phyloP scores from a whole-genome alignment of 2,113 vertebrate species.

The Sinocyclocheilus maitianheensis region DNA sequence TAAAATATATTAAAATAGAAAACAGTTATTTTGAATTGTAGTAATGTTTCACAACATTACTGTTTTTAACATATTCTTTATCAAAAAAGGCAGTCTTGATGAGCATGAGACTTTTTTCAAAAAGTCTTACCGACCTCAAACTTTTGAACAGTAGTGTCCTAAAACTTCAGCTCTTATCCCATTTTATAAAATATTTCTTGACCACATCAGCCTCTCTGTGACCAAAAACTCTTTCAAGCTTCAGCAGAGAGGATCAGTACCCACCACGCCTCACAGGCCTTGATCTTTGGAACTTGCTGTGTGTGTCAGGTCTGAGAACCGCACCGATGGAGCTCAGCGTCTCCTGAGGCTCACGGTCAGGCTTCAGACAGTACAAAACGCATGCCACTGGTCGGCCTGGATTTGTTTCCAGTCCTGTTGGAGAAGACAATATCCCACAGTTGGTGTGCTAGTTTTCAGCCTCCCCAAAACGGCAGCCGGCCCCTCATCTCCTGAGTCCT shows the following conservation, averaged over 20 bases:
- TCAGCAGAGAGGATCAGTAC: not conserved
- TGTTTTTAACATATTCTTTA: no score
- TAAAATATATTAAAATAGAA: no score
- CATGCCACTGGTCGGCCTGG: not conserved
- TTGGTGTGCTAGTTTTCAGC: not conserved
- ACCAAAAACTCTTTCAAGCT: not conserved
- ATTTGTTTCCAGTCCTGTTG: not conserved
- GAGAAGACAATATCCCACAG: not conserved
- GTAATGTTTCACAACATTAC: no score
- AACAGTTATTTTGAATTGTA: no score
- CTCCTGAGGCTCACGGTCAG: conserved; percentile 10
- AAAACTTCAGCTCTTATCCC: not conserved
- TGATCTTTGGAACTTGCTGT: conserved; percentile 16
- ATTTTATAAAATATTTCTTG: not conserved
- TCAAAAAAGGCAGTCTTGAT: no score
- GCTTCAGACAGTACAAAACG: not conserved
- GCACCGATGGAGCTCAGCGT: not conserved
- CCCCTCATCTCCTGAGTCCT: conserved; percentile 9
- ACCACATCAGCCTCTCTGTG: not conserved
- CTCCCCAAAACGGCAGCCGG: not conserved
- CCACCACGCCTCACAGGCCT: not conserved
- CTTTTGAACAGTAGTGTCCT: no score
- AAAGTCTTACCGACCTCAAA: no score
- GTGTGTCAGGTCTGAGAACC: not conserved
- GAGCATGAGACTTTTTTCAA: no score